These are phyloP conservation scores for Hemiscyllium ocellatum DNA, from an alignment of 2,113 vertebrate species.

Conservation along the genomic window DNA sequence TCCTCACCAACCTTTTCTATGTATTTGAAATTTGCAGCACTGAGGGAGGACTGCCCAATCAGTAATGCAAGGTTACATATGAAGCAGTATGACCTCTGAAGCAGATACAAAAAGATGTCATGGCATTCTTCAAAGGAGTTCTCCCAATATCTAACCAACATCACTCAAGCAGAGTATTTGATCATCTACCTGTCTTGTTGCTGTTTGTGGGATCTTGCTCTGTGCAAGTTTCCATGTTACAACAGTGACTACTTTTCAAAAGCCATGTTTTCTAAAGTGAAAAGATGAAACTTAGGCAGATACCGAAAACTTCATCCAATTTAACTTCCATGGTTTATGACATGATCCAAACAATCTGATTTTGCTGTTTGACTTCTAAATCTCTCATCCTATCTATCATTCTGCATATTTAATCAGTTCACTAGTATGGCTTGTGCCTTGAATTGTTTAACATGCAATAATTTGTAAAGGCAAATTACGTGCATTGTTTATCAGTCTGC, in stretches of 20 bases:
- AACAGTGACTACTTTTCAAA: background rate
- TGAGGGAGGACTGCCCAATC: background rate
- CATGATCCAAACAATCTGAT: background rate
- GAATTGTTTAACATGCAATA: slow-evolving; percentile 22
- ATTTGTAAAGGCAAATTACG: background rate
- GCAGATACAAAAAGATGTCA: background rate
- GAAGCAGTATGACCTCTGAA: background rate
- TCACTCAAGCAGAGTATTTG: background rate
- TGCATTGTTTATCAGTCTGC: slow-evolving; percentile 27
- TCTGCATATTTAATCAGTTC: slow-evolving; percentile 5
- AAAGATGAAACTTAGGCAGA: background rate
- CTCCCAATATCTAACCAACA: background rate
- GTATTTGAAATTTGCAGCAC: background rate
- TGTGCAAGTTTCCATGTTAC: background rate
- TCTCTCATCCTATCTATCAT: background rate
- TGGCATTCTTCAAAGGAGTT: background rate
- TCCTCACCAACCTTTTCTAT: no score
- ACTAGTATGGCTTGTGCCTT: background rate
- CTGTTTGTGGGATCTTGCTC: background rate
- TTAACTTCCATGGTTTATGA: background rate
- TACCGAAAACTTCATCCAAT: background rate
- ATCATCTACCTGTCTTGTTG: background rate
- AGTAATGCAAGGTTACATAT: background rate
- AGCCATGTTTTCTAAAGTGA: background rate
- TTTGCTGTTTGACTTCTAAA: background rate